Base-by-base conservation (phyloP, 2,113 vertebrate species). In the Nothocercus nigrocapillus region DNA sequence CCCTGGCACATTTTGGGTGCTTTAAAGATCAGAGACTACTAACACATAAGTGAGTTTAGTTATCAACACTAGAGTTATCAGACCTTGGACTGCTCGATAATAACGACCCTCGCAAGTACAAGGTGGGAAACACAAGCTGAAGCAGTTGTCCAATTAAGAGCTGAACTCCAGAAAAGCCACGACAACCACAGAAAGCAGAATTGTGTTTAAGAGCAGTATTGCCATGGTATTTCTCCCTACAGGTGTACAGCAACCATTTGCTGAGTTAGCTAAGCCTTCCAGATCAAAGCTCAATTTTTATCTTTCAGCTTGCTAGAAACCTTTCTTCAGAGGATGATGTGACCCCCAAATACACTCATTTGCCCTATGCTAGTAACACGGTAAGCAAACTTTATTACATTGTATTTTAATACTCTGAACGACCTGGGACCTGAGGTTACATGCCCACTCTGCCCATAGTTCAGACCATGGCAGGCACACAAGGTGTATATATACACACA, bases 1-100 rank as follows among this genome's bases (percentile, higher is more conserved):
- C n/a, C 2, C 15, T 3, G 30, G 5, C 3, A 0, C 9, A 15
- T 47, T 30, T 40, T 0, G 1, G 32, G 5, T 2, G 16, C 58
- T 32, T 20, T 28, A 34, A 13, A 62, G 70, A 87, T 15, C 17
- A 7, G 61, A 75, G 67, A 38, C 34, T 51, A 22, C 61, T 19
- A 28, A 34, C 0, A 1, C 67, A 49, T 0, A 0, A 68, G 44
- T 49, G 47, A 47, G 3, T 11, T 88, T 75, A 90, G 79, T 24
- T 61, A 45, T 36, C 93, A 86, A 3, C 28, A 0, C 0, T 1
- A 30, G 4, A 56, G 16, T 13, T 44, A 28, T 6, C 45, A 38
- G 58, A 61, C 67, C 49, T 20, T 28, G 36, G 45, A 75, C n/a
- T 25, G 68, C 69, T 9, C 21, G 24, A 21, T 17, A 40, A 9